phyloP scores from a whole-genome alignment of 2,797 vertebrate species.

The Urosaurus nigricauda region DNA sequence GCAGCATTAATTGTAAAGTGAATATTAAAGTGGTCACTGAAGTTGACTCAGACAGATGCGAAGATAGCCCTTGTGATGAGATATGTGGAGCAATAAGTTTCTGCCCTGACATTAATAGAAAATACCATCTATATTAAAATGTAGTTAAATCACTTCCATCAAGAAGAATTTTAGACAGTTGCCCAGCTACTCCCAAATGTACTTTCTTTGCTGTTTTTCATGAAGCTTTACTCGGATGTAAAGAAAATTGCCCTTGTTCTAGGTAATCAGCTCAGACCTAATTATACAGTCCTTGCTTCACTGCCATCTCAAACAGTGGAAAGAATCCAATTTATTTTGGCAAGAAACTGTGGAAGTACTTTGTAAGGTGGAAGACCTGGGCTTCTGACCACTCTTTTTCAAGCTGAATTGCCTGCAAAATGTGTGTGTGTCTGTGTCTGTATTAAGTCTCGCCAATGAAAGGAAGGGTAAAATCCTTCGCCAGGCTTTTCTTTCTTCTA shows the following conservation, averaged over 20 bases:
- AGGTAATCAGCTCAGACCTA: conserved; percentile 56
- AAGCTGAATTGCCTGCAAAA: background rate
- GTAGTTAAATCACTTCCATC: conserved; percentile 54
- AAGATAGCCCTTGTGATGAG: conserved; percentile 57
- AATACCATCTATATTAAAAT: conserved; percentile 64
- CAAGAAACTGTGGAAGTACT: conserved; percentile 52
- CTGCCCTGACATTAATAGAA: conserved; percentile 66
- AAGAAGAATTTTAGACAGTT: conserved; percentile 46
- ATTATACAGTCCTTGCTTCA: conserved; percentile 6
- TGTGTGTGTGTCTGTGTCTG: background rate
- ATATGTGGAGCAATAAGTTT: conserved; percentile 59
- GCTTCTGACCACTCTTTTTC: background rate
- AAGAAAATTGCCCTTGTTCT: conserved; percentile 65
- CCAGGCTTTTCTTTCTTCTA: conserved; percentile 15
- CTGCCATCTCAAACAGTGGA: conserved; percentile 57
- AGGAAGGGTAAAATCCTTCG: conserved; percentile 8
- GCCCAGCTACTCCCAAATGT: conserved; percentile 21
- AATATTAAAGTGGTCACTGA: conserved; percentile 75
- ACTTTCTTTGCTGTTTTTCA: conserved; percentile 48
- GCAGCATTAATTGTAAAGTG: conserved; percentile 76
- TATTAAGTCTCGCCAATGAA: conserved; percentile 10
- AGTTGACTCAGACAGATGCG: conserved; percentile 72
- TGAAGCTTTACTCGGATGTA: conserved; percentile 37
- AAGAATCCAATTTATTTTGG: conserved; percentile 63
- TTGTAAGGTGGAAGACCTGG: background rate